Evolutionary conservation across 2,797 vertebrate genomes (phyloP).

Genomic region (Parambassis ranga): DNA sequence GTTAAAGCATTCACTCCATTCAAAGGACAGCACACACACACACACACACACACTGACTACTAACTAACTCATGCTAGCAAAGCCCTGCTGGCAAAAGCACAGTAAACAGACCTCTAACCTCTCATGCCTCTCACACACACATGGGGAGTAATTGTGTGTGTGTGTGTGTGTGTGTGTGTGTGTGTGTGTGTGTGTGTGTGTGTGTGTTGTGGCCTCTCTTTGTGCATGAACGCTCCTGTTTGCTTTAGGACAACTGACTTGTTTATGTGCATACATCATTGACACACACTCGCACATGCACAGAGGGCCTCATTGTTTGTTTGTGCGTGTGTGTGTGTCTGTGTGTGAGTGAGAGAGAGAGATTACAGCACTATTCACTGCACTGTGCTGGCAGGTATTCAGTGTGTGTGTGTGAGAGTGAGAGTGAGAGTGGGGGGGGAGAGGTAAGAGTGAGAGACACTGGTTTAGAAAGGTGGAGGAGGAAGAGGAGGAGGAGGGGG

Average conservation of each 20-base stretch:
- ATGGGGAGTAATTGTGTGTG: not conserved
- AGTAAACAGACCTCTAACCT: conserved; percentile 52
- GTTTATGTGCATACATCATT: conserved; percentile 69
- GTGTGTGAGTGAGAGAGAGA: conserved; percentile 24
- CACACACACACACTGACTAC: not conserved
- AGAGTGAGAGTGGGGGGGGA: not conserved
- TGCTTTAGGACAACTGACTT: conserved; percentile 69
- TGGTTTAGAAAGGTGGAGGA: conserved; percentile 68
- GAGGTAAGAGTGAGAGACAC: conserved; percentile 10
- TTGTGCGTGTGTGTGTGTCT: conserved; percentile 18
- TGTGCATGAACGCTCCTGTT: conserved; percentile 68
- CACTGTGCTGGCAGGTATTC: conserved; percentile 70
- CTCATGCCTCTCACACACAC: conserved; percentile 23
- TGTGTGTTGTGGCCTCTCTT: conserved; percentile 43
- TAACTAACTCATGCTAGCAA: conserved; percentile 25
- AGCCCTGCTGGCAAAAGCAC: conserved; percentile 53
- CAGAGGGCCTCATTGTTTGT: conserved; percentile 46
- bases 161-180: conserved; percentile 1
- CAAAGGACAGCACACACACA: too few species aligned
- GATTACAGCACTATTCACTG: conserved; percentile 58
- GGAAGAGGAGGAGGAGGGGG: conserved; percentile 40
- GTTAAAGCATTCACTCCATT: too few species aligned
- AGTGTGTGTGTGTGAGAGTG: conserved; percentile 29
- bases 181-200: not conserved
- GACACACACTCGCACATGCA: conserved; percentile 36